Base-by-base conservation (phyloP, 2,797 vertebrate genomes). In the Diplodus puntazzo region DNA sequence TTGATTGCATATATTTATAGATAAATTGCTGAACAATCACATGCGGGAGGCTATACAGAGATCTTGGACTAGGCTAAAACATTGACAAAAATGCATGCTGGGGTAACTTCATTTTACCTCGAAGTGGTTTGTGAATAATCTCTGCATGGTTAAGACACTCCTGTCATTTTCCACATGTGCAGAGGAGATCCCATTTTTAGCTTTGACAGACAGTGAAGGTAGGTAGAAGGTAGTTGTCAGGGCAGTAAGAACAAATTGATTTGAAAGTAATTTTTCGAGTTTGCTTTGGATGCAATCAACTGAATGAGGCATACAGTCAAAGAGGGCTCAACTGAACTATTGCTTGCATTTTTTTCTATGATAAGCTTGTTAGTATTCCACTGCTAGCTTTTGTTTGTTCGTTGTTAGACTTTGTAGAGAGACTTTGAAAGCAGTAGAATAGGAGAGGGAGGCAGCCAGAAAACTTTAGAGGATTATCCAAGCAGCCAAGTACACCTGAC, bases 51-150 rank as follows among this genome's bases (percentile, higher is more conserved):
- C 9, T 5, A 50, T 60, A 60, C 14, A 39, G 13, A 66, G 16
- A 23, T 23, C 27, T 55, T 39, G 10, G 43, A 21, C 1, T 7
- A 43, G 9, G 27, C 11, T 18, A 27, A 75, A 50, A 53, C 48
- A 27, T 20, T 39, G 50, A 59, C 54, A 74, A 25, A 21, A 75
- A 76, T 66, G 45, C 45, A 67, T 61, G 48, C 11, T 52, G 30
- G 42, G 64, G 45, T 23, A 27, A 60, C 25, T 23, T 77, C 5
- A 62, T 55, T 69, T 69, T 18, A 77, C 25, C 65, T 77, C 0
- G 11, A 73, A 52, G 72, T 68, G 13, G 74, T 78, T 79, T 30
- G 59, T 70, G 52, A 84, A 70, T 21, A 73, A 43, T 80, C 76
- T 86, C 43, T 81, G 21, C n/a, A 62, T 54, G 34, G 49, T 23